phyloP scores from a whole-genome alignment of 1,140 invertebrate species.

The Theocolax elegans region DNA sequence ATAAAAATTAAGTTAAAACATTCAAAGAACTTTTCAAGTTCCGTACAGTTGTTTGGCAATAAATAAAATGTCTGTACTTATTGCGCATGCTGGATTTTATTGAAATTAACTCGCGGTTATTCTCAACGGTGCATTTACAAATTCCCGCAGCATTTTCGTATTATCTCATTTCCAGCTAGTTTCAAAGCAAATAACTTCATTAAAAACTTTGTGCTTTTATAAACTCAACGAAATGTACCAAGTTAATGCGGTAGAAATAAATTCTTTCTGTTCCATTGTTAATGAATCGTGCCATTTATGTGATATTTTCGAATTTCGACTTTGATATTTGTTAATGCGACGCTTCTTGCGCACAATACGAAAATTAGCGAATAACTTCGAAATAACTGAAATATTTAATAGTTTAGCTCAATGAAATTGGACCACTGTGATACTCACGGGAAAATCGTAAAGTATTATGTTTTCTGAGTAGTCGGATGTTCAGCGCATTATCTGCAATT shows the following conservation, averaged over 20 bases:
- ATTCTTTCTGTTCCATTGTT: conserved; percentile 14
- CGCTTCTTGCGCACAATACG: not conserved
- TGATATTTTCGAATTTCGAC: not conserved
- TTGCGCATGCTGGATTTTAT: not conserved
- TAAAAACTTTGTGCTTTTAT: conserved; percentile 37
- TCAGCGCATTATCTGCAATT: too few species aligned
- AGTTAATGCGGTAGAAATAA: not conserved
- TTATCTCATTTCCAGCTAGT: conserved; percentile 23
- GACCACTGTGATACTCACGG: not conserved
- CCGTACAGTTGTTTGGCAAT: not conserved
- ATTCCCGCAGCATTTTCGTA: conserved; percentile 16
- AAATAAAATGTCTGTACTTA: conserved; percentile 15
- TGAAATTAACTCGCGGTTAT: conserved; percentile 18
- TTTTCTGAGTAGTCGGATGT: too few species aligned
- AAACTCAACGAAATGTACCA: conserved; percentile 6
- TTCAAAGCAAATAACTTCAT: conserved; percentile 38
- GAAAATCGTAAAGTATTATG: too few species aligned
- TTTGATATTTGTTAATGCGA: not conserved
- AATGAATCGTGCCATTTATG: not conserved
- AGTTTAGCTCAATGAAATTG: not conserved
- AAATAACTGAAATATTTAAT: conserved; percentile 12
- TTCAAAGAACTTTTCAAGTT: conserved; percentile 7
- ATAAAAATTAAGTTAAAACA: not conserved
- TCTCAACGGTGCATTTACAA: conserved; percentile 34
- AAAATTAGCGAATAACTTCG: not conserved